Evolutionary conservation across 2,797 vertebrate species (phyloP).

Genomic region (Alcedo quadribrachys): DNA sequence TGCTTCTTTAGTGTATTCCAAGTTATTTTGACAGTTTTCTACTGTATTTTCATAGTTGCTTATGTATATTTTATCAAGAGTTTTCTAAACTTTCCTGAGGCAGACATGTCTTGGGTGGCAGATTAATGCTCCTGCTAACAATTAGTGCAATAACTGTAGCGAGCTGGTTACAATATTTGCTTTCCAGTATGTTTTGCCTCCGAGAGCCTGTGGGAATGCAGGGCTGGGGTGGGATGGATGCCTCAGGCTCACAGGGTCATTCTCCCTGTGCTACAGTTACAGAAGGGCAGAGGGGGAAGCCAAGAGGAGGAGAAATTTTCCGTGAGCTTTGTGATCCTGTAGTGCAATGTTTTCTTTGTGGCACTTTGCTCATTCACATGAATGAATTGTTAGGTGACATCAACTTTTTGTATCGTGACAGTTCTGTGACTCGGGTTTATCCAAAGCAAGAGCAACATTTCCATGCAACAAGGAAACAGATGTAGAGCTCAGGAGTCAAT

Average conservation of each 20-base stretch:
- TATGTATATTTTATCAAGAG: constrained; percentile 53
- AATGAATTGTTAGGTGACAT: background rate
- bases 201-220: background rate
- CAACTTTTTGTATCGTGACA: background rate
- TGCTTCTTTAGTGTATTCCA: constrained; percentile 44
- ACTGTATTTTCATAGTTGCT: constrained; percentile 33
- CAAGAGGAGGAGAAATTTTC: background rate
- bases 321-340: background rate
- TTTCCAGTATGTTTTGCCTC: background rate
- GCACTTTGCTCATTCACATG: background rate
- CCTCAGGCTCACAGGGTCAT: background rate
- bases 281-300: background rate
- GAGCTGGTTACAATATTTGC: background rate
- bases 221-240: background rate
- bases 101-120: background rate
- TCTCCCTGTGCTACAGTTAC: background rate
- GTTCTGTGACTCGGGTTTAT: background rate
- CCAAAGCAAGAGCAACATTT: background rate
- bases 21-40: constrained; percentile 49
- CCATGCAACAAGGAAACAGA: background rate
- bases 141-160: background rate
- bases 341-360: background rate
- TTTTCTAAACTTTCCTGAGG: constrained; percentile 61
- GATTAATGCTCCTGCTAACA: background rate
- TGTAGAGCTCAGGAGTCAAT: background rate